These are phyloP conservation scores for Sarcophaga caerulescens DNA, from an alignment of 2,888 invertebrate species.

Conservation along the genomic window DNA sequence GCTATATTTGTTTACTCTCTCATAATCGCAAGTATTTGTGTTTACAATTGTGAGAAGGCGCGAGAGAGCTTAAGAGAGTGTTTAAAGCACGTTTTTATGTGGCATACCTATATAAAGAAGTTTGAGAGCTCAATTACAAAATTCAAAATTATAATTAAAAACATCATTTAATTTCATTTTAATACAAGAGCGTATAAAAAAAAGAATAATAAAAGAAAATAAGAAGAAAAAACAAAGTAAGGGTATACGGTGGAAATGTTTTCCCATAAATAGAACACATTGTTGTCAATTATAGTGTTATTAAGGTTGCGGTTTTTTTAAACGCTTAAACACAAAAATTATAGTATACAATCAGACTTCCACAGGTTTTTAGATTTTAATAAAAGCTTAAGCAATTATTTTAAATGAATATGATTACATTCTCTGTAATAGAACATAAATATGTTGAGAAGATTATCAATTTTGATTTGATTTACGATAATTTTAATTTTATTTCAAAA, in stretches of 20 bases:
- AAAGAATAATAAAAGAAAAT: too few relatives aligned
- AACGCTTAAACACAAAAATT: background rate
- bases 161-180: background rate
- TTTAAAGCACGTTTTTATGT: conserved; percentile 24
- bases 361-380: too few relatives aligned
- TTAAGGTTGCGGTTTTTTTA: background rate
- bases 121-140: conserved; percentile 16
- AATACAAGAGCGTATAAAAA: too few relatives aligned
- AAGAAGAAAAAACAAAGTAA: too few relatives aligned
- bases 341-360: too few relatives aligned
- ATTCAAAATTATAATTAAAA: background rate
- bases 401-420: too few relatives aligned
- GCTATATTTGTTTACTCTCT: background rate
- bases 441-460: too few relatives aligned
- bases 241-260: background rate
- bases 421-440: too few relatives aligned
- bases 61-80: background rate
- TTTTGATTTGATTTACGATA: too few relatives aligned
- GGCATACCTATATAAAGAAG: background rate
- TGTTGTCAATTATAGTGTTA: background rate
- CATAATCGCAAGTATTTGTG: background rate
- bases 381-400: too few relatives aligned
- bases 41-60: background rate
- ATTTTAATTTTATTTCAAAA: too few relatives aligned
- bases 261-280: background rate